phyloP scores from a whole-genome alignment of 2,888 invertebrate genomes.

The Cyrtodaria siliqua region DNA sequence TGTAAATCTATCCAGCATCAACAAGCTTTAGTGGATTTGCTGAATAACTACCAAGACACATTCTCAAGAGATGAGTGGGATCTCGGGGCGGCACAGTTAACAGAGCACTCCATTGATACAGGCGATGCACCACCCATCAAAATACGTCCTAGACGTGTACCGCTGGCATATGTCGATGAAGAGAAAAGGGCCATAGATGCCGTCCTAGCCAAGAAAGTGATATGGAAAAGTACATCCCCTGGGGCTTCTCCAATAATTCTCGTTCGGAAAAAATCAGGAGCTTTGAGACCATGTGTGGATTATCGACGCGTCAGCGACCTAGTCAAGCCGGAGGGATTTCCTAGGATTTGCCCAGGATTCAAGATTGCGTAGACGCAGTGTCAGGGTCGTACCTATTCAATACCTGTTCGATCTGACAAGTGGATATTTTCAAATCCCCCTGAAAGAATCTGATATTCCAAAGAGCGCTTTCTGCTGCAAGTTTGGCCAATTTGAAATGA shows the following conservation, averaged over 20 bases:
- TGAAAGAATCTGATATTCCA: slow-evolving; percentile 19
- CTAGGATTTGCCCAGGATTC: slow-evolving; percentile 20
- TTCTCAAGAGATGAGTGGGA: slow-evolving; percentile 2
- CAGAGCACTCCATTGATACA: slow-evolving; percentile 4
- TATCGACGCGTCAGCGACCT: slow-evolving; percentile 19
- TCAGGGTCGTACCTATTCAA: slow-evolving; percentile 13
- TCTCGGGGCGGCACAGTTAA: neutral
- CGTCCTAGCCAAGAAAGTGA: slow-evolving; percentile 1
- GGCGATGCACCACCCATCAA: neutral
- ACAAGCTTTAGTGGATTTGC: neutral
- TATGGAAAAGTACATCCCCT: slow-evolving; percentile 3
- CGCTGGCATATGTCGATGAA: slow-evolving; percentile 1
- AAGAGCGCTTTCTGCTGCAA: slow-evolving; percentile 44
- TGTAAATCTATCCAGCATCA: neutral
- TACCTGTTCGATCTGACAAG: slow-evolving; percentile 31
- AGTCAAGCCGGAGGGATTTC: slow-evolving; percentile 7
- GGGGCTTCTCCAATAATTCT: neutral
- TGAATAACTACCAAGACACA: neutral
- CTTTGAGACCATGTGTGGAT: slow-evolving; percentile 20
- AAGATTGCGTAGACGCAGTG: slow-evolving; percentile 34
- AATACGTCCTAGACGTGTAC: neutral
- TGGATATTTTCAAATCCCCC: slow-evolving; percentile 27
- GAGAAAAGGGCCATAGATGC: neutral
- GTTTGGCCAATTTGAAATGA: slow-evolving; percentile 53
- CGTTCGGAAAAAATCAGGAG: neutral